A percentile compares a stretch with the other conserved stretches of the same genome.
These are phyloP conservation scores for Cirrhinus molitorella DNA, from an alignment of 2,797 vertebrate species.

Conservation along the genomic window DNA sequence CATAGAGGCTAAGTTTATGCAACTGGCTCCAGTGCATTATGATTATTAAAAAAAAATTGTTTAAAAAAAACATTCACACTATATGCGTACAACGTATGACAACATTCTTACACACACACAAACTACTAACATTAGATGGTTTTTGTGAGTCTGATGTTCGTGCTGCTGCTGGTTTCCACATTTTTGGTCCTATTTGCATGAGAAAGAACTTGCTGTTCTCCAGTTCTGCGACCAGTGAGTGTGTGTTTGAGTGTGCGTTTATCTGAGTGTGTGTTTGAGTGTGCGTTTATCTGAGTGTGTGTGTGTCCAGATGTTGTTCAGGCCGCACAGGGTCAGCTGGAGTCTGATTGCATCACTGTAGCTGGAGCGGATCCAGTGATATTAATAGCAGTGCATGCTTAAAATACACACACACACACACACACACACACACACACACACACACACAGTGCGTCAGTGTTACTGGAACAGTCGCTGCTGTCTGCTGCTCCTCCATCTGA, in stretches of 20 bases:
- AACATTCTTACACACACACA: background rate
- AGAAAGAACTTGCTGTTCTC: slow-evolving; percentile 28
- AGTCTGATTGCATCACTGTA: slow-evolving; percentile 21
- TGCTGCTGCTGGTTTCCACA: background rate
- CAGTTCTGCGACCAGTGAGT: background rate
- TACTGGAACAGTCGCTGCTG: slow-evolving; percentile 1
- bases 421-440: background rate
- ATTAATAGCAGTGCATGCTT: slow-evolving; percentile 17
- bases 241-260: slow-evolving; percentile 19
- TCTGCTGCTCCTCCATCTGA: slow-evolving; percentile 7
- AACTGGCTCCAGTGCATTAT: no score
- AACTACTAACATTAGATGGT: background rate
- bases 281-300: slow-evolving; percentile 10
- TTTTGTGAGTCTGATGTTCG: slow-evolving; percentile 2
- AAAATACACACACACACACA: slow-evolving; percentile 27
- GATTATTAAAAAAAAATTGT: no score
- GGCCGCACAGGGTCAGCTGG: slow-evolving; percentile 23
- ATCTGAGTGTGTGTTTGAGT: background rate
- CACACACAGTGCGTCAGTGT: background rate
- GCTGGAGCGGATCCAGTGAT: slow-evolving; percentile 21
- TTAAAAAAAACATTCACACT: no score
- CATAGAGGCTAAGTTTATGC: no score
- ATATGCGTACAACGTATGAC: no score
- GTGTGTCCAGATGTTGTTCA: slow-evolving; percentile 47
- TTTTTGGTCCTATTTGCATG: slow-evolving; percentile 34